Conservation (phyloP, 2,113 vertebrate species). For the Phyllostomus discolor region DNA sequence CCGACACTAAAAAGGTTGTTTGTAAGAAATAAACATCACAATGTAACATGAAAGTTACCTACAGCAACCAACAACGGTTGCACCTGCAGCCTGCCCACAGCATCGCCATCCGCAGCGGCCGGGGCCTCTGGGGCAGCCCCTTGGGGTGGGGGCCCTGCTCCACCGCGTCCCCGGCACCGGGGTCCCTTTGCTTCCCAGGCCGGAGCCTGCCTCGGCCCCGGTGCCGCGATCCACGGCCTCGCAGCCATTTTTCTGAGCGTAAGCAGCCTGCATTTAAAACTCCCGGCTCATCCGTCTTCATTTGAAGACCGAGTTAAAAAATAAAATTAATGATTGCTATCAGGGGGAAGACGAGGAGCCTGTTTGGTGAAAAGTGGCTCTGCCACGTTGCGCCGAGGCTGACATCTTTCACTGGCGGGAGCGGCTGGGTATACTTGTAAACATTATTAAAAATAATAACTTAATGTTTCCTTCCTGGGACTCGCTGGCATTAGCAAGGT, state of each 20-base stretch:
- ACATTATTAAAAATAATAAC: constrained; percentile 98
- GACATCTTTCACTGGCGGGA: constrained; percentile 92
- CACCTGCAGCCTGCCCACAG: constrained; percentile 62
- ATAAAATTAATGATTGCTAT: constrained; percentile 95
- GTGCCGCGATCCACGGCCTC: constrained; percentile 77
- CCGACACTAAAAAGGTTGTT: constrained; percentile 18
- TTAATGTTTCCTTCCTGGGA: constrained; percentile 93
- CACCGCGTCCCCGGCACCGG: neutral
- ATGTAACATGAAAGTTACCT: constrained; percentile 53
- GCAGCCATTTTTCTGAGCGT: constrained; percentile 85
- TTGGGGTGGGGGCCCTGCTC: neutral
- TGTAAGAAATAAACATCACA: constrained; percentile 66
- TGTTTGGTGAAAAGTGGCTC: constrained; percentile 91
- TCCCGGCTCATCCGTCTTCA: constrained; percentile 89
- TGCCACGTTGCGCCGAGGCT: constrained; percentile 91
- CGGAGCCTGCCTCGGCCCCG: constrained; percentile 69
- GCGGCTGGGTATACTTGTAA: constrained; percentile 94
- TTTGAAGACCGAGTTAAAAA: constrained; percentile 93
- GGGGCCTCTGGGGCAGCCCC: neutral
- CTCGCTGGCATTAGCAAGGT: constrained; percentile 90
- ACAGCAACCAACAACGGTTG: constrained; percentile 62
- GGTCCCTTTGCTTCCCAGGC: constrained; percentile 66
- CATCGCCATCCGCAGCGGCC: constrained; percentile 52
- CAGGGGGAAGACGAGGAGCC: constrained; percentile 89
- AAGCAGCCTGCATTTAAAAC: constrained; percentile 88